Percentiles rank a stretch among this genome's conserved stretches.
Conservation (phyloP, 2,888 invertebrate species). For the Malacosoma neustria region DNA sequence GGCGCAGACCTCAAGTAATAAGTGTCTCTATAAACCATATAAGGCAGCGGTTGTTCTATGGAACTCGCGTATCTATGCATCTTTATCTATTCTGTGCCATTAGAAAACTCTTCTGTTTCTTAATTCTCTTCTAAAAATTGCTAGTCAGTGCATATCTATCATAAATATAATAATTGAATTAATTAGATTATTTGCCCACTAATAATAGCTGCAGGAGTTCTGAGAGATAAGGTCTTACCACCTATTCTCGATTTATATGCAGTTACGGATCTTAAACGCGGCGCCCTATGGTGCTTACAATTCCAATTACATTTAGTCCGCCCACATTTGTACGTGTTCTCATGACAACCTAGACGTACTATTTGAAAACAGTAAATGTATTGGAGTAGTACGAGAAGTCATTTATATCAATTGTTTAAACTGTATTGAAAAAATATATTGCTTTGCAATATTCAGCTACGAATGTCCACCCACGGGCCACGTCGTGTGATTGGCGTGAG, state of each 20-base stretch:
- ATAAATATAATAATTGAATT: slow-evolving; percentile 37
- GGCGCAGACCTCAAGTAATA: slow-evolving; percentile 25
- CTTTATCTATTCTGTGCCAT: too few relatives aligned
- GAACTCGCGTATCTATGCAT: too few relatives aligned
- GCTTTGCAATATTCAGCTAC: slow-evolving; percentile 3
- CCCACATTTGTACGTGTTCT: not conserved
- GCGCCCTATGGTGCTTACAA: slow-evolving; percentile 16
- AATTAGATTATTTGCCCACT: slow-evolving; percentile 30
- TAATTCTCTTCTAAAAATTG: too few relatives aligned
- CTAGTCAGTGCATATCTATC: slow-evolving; percentile 40
- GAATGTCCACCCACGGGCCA: slow-evolving; percentile 17
- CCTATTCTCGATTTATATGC: slow-evolving; percentile 15
- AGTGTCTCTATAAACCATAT: slow-evolving; percentile 22
- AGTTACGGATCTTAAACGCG: slow-evolving; percentile 7
- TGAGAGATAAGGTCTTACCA: slow-evolving; percentile 17
- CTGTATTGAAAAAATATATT: slow-evolving; percentile 1
- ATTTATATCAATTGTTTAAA: not conserved
- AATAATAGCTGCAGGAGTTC: slow-evolving; percentile 34
- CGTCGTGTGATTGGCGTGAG: slow-evolving; percentile 4
- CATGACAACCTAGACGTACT: too few relatives aligned
- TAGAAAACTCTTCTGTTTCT: too few relatives aligned
- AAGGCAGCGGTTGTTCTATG: slow-evolving; percentile 21
- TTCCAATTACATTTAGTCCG: not conserved
- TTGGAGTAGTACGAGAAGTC: not conserved
- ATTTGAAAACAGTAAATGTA: not conserved